A percentile compares a stretch with the other conserved stretches of the same genome.
Conservation (phyloP, 2,113 vertebrate species). For the Gnathonemus longibarbis region DNA sequence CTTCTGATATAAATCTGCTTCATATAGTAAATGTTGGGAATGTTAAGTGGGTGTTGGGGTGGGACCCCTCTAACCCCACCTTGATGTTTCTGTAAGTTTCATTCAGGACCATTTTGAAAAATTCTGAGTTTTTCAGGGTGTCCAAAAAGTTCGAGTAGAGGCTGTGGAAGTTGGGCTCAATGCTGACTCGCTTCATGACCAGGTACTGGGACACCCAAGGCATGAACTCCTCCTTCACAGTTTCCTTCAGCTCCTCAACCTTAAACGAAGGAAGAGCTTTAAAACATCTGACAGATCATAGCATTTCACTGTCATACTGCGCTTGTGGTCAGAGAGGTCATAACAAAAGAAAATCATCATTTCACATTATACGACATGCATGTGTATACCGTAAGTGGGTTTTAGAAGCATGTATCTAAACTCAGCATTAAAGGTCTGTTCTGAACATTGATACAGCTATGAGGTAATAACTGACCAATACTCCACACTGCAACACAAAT, state of each 20-base stretch:
- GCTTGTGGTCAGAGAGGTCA: neutral
- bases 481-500: neutral
- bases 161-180: constrained; percentile 97
- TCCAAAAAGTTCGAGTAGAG: constrained; percentile 97
- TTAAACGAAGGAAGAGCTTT: constrained; percentile 38
- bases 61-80: constrained; percentile 54
- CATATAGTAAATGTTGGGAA: neutral
- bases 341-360: neutral
- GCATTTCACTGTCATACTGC: neutral
- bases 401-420: neutral
- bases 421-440: neutral
- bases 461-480: neutral
- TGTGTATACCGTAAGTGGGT: neutral
- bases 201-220: constrained; percentile 98
- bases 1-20: neutral
- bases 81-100: constrained; percentile 98
- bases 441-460: neutral
- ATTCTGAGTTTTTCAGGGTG: constrained; percentile 91
- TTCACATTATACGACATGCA: neutral
- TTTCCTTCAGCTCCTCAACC: constrained; percentile 97
- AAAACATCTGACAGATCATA: neutral
- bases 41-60: no score
- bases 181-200: constrained; percentile 98
- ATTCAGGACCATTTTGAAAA: constrained; percentile 96
- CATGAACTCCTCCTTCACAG: constrained; percentile 97